Evolutionary conservation across 2,113 vertebrate genomes (phyloP).

Genomic region (Pleuronectes platessa): DNA sequence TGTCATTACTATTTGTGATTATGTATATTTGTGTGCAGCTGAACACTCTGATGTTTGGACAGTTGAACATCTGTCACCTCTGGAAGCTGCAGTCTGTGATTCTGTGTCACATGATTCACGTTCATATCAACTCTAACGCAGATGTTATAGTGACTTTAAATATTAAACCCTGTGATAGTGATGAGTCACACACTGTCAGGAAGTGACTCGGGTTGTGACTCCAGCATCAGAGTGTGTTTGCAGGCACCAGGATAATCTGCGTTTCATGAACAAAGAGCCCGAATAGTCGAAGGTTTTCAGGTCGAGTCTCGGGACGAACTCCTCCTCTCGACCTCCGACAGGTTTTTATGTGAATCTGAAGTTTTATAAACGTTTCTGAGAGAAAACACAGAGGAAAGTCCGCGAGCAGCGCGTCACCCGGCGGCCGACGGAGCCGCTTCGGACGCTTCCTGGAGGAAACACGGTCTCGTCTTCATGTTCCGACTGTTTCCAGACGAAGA

Average conservation of each 20-base stretch:
- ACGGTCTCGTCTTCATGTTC: accelerated
- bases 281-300: accelerated
- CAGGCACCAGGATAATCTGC: background rate
- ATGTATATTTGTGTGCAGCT: too few species aligned
- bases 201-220: too few species aligned
- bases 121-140: too few species aligned
- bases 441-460: background rate
- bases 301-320: background rate
- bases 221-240: background rate
- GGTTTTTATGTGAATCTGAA: accelerated
- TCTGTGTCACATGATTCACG: too few species aligned
- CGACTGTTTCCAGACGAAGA: background rate
- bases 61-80: too few species aligned
- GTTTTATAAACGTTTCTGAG: slow-evolving; percentile 18
- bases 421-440: background rate
- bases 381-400: slow-evolving; percentile 20
- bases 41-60: too few species aligned
- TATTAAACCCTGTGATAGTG: too few species aligned
- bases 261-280: background rate
- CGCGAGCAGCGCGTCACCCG: background rate
- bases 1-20: too few species aligned
- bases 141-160: too few species aligned
- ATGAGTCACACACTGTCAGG: too few species aligned
- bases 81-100: too few species aligned
- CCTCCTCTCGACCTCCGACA: background rate